Evolutionary conservation across 2,797 vertebrate species (phyloP), one percentile per base, ranked within the genome.

Genomic region (Microcaecilia unicolor): DNA sequence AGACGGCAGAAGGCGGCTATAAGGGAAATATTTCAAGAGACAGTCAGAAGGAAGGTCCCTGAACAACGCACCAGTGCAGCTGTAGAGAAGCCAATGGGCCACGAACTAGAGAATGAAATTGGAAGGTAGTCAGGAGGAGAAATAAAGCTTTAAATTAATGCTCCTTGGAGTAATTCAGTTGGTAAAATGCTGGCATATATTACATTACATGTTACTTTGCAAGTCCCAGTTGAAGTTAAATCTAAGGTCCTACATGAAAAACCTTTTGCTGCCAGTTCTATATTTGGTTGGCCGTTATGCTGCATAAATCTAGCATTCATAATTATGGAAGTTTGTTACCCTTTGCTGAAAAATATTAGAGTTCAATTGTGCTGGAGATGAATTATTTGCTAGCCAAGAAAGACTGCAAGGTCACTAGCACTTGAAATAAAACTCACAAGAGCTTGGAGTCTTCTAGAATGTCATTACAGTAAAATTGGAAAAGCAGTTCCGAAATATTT

Each of bases 1-100:
- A 30, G 2, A 36, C 39, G 45, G 44, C 27, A 27, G 5, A 7
- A 24, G 29, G 14, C 18, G 21, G 13, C 19, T 44, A 58, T 6
- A n/a, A n/a, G n/a, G n/a, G n/a, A n/a, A n/a, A n/a, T n/a, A 38
- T 30, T 45, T 57, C 25, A 6, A 29, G 13, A 32, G 35, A 30
- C 5, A 43, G 4, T 18, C 22, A 37, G 34, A 39, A 19, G 31
- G 33, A 41, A 49, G 58, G 31, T 23, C 31, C 11, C 10, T 8
- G 42, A 3, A 22, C 6, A 34, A 32, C 50, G 28, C 4, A 13
- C 10, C 20, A 22, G 4, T 13, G 47, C 13, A 30, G 9, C 8
- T 42, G 5, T 4, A 14, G 3, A 28, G 4, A 18, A 41, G 34
- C 5, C 13, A 51, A 26, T 2, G 4, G 22, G 32, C 43, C 17